These are phyloP conservation scores for Lepus oiostolus DNA, from an alignment of 2,797 vertebrate genomes.

Conservation along the genomic window DNA sequence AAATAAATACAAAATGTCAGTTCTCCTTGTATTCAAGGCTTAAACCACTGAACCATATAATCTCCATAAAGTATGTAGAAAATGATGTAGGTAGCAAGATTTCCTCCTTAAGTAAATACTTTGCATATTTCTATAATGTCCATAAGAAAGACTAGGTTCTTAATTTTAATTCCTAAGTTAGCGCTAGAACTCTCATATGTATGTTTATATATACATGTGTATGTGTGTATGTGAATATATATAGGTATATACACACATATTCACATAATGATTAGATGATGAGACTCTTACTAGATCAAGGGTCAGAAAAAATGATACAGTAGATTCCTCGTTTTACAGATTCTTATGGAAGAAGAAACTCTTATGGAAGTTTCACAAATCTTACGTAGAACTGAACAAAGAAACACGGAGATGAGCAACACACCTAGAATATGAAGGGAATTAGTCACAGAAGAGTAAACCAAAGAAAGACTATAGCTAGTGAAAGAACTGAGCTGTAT, in stretches of 20 bases:
- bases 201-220: no score
- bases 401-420: neutral
- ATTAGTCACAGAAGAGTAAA: constrained; percentile 32
- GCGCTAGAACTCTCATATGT: neutral
- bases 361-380: neutral
- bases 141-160: constrained; percentile 1
- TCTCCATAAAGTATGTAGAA: constrained; percentile 8
- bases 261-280: constrained; percentile 4
- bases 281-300: constrained; percentile 25
- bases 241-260: neutral
- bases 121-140: constrained; percentile 37
- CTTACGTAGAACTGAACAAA: neutral
- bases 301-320: constrained; percentile 8
- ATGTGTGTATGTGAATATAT: no score
- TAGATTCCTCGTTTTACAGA: neutral
- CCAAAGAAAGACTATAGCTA: neutral
- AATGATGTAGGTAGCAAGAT: neutral
- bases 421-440: neutral
- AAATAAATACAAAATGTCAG: constrained; percentile 39
- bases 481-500: neutral
- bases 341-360: constrained; percentile 8
- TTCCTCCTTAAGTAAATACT: constrained; percentile 25
- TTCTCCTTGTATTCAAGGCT: constrained; percentile 38
- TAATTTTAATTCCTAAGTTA: constrained; percentile 17
- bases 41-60: neutral